Conservation (phyloP, 2,113 vertebrate genomes). For the Hippolais icterina region DNA sequence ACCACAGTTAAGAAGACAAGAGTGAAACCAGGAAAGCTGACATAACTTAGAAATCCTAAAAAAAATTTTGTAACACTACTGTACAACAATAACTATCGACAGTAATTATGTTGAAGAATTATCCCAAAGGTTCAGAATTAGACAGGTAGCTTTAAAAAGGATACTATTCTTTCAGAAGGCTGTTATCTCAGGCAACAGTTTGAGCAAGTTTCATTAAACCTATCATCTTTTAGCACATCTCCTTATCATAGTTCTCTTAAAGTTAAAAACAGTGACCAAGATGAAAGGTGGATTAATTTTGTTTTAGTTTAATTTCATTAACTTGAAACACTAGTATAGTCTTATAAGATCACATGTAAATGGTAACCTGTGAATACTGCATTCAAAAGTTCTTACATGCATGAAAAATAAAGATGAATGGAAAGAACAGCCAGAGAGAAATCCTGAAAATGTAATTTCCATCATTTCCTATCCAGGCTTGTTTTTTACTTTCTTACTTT, state of each 20-base stretch:
- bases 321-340: background rate
- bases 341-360: background rate
- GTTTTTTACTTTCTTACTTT: background rate
- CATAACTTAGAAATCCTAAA: background rate
- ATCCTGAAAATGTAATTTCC: background rate
- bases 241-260: background rate
- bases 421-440: background rate
- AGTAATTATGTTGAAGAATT: background rate
- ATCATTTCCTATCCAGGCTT: background rate
- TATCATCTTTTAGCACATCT: background rate
- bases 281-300: background rate
- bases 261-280: background rate
- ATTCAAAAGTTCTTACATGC: background rate
- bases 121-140: background rate
- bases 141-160: background rate
- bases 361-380: background rate
- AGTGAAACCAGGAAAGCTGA: background rate
- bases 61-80: accelerated
- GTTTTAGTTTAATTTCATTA: background rate
- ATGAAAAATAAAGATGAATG: background rate
- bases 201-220: background rate
- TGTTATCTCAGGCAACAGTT: background rate
- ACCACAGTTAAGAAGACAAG: background rate
- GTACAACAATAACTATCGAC: background rate
- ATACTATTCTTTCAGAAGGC: background rate